phyloP scores from a whole-genome alignment of 1,140 invertebrate genomes.

The Drosophila santomea region DNA sequence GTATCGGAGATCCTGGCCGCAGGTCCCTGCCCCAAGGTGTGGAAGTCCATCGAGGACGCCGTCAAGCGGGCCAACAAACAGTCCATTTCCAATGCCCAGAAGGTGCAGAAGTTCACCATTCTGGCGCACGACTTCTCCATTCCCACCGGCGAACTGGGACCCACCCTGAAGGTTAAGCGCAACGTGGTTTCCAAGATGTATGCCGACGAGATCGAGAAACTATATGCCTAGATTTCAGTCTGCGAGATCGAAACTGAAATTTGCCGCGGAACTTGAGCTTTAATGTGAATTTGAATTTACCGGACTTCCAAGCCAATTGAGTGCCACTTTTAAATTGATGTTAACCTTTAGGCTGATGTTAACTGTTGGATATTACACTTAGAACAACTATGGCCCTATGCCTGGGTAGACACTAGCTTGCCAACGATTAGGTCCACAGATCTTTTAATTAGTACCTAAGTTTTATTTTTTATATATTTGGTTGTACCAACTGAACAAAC shows the following conservation, averaged over 20 bases:
- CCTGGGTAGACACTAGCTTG: constrained; percentile 19
- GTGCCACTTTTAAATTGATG: constrained; percentile 56
- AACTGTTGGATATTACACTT: constrained; percentile 57
- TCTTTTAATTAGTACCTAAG: constrained; percentile 55
- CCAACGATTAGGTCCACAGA: constrained; percentile 30
- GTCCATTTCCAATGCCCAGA: constrained; percentile 94
- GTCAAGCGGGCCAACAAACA: constrained; percentile 91
- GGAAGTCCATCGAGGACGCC: constrained; percentile 90
- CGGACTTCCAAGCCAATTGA: constrained; percentile 69
- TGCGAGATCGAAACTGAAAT: constrained; percentile 1
- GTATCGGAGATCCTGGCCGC: constrained; percentile 89
- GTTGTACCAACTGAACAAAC: constrained; percentile 69
- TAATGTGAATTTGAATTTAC: constrained; percentile 77
- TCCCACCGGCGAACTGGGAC: constrained; percentile 94
- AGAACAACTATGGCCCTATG: constrained; percentile 11
- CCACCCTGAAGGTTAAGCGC: constrained; percentile 94
- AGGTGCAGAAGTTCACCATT: constrained; percentile 95
- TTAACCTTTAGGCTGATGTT: constrained; percentile 30
- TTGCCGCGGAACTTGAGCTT: constrained; percentile 62
- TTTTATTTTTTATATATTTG: constrained; percentile 53
- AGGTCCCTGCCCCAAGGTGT: constrained; percentile 87
- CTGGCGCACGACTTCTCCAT: constrained; percentile 95
- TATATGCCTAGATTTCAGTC: constrained; percentile 78
- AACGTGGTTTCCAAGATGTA: constrained; percentile 89
- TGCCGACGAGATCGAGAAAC: constrained; percentile 89